Conservation (phyloP, 2,797 vertebrate genomes). For the Botia almorhae region DNA sequence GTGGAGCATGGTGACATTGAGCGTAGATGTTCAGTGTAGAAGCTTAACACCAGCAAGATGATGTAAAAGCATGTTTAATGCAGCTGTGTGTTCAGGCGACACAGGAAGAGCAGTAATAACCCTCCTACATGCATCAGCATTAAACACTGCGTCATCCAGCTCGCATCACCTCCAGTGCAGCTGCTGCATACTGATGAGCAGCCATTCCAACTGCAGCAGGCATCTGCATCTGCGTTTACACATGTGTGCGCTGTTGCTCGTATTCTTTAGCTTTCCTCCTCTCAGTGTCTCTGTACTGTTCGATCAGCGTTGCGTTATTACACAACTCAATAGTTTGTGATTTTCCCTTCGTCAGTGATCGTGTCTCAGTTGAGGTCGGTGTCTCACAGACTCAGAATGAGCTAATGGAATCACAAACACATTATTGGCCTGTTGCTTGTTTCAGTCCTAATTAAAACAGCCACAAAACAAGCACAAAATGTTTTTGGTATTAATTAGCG, state of each 20-base stretch:
- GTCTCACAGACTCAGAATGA: neutral
- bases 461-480: neutral
- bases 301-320: slow-evolving; percentile 1
- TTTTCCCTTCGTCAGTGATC: neutral
- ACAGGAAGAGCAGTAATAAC: neutral
- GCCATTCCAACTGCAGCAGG: neutral
- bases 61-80: neutral
- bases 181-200: slow-evolving; percentile 6
- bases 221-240: neutral
- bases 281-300: neutral
- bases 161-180: neutral
- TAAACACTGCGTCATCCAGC: neutral
- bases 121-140: neutral
- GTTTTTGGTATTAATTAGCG: neutral
- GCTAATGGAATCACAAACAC: neutral
- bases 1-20: neutral
- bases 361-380: neutral
- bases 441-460: neutral
- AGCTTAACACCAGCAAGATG: neutral
- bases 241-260: neutral
- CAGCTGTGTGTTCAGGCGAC: neutral
- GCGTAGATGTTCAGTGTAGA: no score
- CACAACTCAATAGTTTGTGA: neutral
- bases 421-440: neutral
- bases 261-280: neutral